phyloP scores from a whole-genome alignment of 1,140 invertebrate genomes.

The Aphelenchoides fujianensis region DNA sequence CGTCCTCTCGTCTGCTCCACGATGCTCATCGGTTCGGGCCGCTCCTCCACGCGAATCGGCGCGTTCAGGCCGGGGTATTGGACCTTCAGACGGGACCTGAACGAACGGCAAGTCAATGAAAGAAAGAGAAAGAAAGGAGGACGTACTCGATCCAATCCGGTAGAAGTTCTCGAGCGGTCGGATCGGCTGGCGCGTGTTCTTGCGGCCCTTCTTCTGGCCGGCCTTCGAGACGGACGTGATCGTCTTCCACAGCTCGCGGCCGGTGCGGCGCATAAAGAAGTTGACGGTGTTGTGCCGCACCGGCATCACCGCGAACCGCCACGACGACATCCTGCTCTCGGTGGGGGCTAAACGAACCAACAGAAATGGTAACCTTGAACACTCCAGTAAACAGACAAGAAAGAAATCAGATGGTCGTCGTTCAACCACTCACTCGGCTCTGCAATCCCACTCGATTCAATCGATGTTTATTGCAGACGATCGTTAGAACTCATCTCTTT shows the following conservation, averaged over 20 bases:
- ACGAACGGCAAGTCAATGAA: conserved; percentile 27
- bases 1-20: conserved; percentile 58
- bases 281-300: conserved; percentile 56
- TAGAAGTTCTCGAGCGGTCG: conserved; percentile 87
- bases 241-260: conserved; percentile 84
- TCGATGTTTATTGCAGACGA: no score
- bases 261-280: conserved; percentile 65
- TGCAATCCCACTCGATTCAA: no score
- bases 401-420: not conserved
- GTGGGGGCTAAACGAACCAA: conserved; percentile 13
- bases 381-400: not conserved
- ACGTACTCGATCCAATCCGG: conserved; percentile 71
- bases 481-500: no score
- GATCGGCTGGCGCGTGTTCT: conserved; percentile 73
- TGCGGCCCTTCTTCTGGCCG: conserved; percentile 86
- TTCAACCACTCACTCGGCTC: no score
- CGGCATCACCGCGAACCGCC: not conserved
- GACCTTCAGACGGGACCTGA: conserved; percentile 74
- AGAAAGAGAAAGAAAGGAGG: conserved; percentile 20
- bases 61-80: conserved; percentile 86
- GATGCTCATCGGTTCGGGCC: conserved; percentile 41
- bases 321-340: conserved; percentile 10
- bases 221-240: conserved; percentile 91
- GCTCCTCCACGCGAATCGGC: conserved; percentile 72
- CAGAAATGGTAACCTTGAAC: conserved; percentile 18